These are phyloP conservation scores for Cephalotes varians DNA, from an alignment of 2,888 invertebrate species.

Conservation along the genomic window DNA sequence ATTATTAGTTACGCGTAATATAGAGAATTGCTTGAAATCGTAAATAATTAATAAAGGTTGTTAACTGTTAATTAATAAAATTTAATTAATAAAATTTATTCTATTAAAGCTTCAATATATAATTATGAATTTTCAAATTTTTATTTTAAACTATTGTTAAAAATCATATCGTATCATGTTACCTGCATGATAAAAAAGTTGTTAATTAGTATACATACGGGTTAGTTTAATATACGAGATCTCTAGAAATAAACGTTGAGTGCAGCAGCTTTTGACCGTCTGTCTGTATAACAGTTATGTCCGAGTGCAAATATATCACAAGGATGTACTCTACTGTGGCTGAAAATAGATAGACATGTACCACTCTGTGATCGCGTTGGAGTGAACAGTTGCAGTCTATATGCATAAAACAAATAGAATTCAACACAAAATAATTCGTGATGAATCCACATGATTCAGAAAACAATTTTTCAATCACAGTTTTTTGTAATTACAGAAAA, in stretches of 20 bases:
- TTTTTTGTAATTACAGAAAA: not conserved
- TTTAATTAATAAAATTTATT: not conserved
- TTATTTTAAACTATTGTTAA: not conserved
- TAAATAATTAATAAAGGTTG: not conserved
- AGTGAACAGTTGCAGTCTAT: not conserved
- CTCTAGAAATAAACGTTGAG: constrained; percentile 1
- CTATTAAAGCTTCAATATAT: not conserved
- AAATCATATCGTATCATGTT: not conserved
- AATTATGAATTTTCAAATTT: not conserved
- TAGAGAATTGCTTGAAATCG: not conserved
- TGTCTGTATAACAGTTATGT: not conserved
- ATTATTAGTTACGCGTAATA: not conserved
- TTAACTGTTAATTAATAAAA: not conserved
- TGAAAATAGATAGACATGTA: constrained; percentile 20
- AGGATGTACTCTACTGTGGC: constrained; percentile 3
- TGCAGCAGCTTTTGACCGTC: not conserved
- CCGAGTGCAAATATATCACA: not conserved
- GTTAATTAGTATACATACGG: not conserved
- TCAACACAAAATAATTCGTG: not conserved
- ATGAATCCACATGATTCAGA: not conserved
- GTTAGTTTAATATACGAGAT: not conserved
- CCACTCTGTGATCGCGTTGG: not conserved
- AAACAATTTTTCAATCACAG: not conserved
- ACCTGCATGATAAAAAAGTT: not conserved
- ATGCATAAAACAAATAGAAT: not conserved